These are phyloP conservation scores for Microcebus lehilahytsara DNA, from an alignment of 2,113 vertebrate genomes.

Conservation along the genomic window DNA sequence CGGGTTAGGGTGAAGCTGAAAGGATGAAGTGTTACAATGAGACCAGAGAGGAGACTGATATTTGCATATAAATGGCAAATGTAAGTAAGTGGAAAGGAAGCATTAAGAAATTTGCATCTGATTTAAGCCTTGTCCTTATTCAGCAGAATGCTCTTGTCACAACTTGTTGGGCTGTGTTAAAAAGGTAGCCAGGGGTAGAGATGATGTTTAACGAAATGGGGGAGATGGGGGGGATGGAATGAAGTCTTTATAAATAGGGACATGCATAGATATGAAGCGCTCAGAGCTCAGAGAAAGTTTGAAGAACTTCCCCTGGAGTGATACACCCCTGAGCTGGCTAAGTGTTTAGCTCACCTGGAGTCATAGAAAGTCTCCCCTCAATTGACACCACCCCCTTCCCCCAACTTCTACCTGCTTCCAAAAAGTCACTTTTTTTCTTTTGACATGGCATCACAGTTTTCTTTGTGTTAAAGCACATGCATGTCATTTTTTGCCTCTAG, in stretches of 20 bases:
- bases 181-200: neutral
- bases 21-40: neutral
- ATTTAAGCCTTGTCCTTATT: constrained; percentile 53
- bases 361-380: neutral
- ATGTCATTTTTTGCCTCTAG: neutral
- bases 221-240: neutral
- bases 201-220: neutral
- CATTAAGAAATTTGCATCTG: constrained; percentile 65
- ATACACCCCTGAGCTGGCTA: neutral
- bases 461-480: neutral
- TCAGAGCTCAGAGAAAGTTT: neutral
- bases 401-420: neutral
- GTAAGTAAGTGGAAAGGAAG: constrained; percentile 55
- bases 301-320: neutral
- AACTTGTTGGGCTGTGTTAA: neutral
- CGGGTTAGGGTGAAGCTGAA: neutral
- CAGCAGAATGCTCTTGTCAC: constrained; percentile 39
- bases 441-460: neutral
- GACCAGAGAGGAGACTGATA: neutral
- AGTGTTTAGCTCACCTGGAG: neutral
- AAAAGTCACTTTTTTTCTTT: neutral
- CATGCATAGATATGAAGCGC: neutral
- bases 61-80: constrained; percentile 61
- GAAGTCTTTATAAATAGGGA: neutral
- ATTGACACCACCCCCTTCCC: rapidly evolving